Evolutionary conservation across 2,797 vertebrate genomes (phyloP).

Genomic region (Rhinella marina): DNA sequence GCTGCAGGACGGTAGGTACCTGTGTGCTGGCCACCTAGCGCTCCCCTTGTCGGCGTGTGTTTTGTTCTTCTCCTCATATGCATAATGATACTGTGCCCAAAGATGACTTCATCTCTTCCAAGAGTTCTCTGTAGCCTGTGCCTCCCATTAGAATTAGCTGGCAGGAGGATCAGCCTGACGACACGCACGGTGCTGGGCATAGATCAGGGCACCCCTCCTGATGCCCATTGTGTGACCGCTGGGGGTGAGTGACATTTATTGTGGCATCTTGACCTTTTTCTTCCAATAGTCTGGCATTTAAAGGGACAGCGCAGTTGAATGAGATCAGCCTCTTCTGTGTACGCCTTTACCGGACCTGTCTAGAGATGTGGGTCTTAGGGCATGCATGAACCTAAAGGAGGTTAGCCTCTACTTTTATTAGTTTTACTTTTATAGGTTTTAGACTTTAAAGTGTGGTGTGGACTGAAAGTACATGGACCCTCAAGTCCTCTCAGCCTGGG

Average conservation of each 20-base stretch:
- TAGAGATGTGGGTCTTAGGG: too few species aligned
- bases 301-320: neutral
- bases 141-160: neutral
- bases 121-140: neutral
- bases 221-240: neutral
- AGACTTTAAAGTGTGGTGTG: neutral
- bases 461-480: neutral
- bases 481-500: neutral
- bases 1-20: neutral
- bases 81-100: neutral
- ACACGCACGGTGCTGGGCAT: too few species aligned
- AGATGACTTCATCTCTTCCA: slow-evolving; percentile 1
- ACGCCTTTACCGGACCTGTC: neutral
- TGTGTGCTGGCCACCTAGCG: too few species aligned
- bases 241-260: neutral
- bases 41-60: neutral
- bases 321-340: neutral
- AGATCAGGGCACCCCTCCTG: neutral
- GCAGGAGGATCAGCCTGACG: too few species aligned
- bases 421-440: too few species aligned
- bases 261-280: neutral
- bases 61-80: neutral
- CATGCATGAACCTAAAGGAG: too few species aligned
- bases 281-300: neutral
- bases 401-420: too few species aligned